Percentiles rank a stretch among this genome's conserved stretches.
Evolutionary conservation across 2,113 vertebrate genomes (phyloP).

Genomic region (Nyctereutes procyonoides): DNA sequence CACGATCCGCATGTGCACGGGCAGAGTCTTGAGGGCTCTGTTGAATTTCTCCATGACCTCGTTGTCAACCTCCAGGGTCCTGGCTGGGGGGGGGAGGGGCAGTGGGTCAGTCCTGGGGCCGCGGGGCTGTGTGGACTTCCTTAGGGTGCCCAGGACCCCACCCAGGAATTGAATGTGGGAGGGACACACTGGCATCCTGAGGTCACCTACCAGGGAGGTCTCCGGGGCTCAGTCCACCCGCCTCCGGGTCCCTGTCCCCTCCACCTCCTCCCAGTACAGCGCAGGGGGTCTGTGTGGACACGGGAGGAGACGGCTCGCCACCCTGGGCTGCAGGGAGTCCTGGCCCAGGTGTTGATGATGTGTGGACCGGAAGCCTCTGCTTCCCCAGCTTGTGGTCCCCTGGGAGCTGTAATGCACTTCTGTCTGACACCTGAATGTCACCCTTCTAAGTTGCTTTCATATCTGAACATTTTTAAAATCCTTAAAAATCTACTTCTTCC

Average conservation of each 20-base stretch:
- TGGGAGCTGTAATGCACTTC: no score
- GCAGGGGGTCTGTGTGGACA: not conserved
- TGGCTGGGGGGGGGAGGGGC: not conserved
- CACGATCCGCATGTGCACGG: not conserved
- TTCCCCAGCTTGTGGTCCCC: no score
- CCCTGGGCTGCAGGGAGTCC: not conserved
- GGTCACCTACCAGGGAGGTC: not conserved
- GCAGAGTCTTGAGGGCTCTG: not conserved
- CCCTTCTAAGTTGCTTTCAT: not conserved
- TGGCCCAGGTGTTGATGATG: no score
- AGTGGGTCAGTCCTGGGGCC: not conserved
- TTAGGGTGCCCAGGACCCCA: not conserved
- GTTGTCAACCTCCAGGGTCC: not conserved
- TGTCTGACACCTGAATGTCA: no score
- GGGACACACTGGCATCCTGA: not conserved
- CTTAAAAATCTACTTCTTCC: not conserved
- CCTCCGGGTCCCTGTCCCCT: not conserved
- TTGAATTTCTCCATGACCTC: not conserved
- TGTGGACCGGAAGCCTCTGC: no score
- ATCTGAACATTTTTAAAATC: not conserved
- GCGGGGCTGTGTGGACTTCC: not conserved
- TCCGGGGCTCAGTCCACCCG: not conserved
- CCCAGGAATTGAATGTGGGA: not conserved
- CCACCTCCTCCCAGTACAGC: rapidly evolving
- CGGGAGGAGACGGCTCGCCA: not conserved